A percentile compares a stretch with the other conserved stretches of the same genome.
These are phyloP conservation scores for Chamaea fasciata DNA, from an alignment of 2,113 vertebrate species.

Conservation along the genomic window DNA sequence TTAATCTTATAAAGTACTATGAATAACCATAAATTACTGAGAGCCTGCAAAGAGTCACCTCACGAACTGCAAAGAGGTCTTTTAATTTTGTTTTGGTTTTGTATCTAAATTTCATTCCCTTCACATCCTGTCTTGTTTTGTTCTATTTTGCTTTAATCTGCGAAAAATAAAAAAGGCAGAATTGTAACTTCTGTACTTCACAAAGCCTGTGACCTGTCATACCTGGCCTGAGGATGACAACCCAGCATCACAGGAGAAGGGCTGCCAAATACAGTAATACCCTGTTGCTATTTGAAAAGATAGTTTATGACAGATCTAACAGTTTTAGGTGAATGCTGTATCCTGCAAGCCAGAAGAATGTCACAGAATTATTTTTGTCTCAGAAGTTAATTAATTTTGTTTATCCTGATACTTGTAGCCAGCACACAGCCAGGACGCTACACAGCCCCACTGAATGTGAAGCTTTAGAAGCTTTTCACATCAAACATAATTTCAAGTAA, in stretches of 20 bases:
- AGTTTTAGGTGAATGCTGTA: not conserved
- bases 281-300: not conserved
- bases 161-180: not conserved
- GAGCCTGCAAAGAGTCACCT: not conserved
- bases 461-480: not conserved
- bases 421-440: not conserved
- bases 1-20: not conserved
- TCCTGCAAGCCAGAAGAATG: not conserved
- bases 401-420: not conserved
- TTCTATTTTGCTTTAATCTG: not conserved
- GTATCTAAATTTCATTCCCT: not conserved
- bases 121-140: not conserved
- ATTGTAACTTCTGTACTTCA: not conserved
- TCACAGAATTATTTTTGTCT: not conserved
- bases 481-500: not conserved
- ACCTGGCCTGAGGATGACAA: not conserved
- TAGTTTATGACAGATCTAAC: not conserved
- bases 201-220: not conserved
- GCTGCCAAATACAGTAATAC: not conserved
- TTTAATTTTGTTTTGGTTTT: not conserved
- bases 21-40: conserved; percentile 48
- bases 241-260: accelerated
- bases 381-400: not conserved
- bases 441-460: not conserved
- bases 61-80: not conserved